Percentiles rank a stretch among this genome's conserved stretches.
These are phyloP conservation scores for Papilio xuthus DNA, from an alignment of 1,140 invertebrate genomes.

Conservation along the genomic window DNA sequence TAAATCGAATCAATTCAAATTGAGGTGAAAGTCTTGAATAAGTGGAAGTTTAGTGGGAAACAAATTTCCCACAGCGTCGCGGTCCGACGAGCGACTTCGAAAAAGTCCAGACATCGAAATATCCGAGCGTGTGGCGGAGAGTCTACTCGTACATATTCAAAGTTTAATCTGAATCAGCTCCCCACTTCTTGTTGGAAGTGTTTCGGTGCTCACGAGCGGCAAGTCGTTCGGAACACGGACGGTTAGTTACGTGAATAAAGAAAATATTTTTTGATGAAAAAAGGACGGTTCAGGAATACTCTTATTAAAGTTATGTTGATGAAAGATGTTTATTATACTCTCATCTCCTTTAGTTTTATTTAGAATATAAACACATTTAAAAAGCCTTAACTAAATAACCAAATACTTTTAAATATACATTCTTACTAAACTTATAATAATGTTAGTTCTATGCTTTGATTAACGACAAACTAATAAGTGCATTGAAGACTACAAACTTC, in stretches of 20 bases:
- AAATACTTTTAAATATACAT: too few species aligned
- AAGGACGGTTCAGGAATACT: background rate
- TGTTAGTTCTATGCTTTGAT: background rate
- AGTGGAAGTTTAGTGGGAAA: slow-evolving; percentile 21
- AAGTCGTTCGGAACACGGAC: slow-evolving; percentile 44
- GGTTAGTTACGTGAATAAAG: slow-evolving; percentile 13
- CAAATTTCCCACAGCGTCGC: slow-evolving; percentile 17
- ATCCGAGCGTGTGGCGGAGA: slow-evolving; percentile 46
- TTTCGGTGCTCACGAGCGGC: slow-evolving; percentile 39
- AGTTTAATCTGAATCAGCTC: slow-evolving; percentile 61
- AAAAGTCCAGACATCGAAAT: slow-evolving; percentile 44
- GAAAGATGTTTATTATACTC: background rate
- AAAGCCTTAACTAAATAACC: too few species aligned
- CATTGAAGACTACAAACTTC: background rate
- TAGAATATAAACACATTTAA: too few species aligned
- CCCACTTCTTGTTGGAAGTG: slow-evolving; percentile 46
- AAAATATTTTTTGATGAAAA: slow-evolving; percentile 30
- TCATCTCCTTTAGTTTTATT: background rate
- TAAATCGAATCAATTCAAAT: background rate
- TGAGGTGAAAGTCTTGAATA: slow-evolving; percentile 24
- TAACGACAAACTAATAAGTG: background rate
- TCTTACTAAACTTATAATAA: too few species aligned
- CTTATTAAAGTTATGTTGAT: background rate
- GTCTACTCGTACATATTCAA: slow-evolving; percentile 56
- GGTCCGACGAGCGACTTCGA: slow-evolving; percentile 19